phyloP scores from a whole-genome alignment of 2,797 vertebrate genomes.

The Lacerta bilineata region DNA sequence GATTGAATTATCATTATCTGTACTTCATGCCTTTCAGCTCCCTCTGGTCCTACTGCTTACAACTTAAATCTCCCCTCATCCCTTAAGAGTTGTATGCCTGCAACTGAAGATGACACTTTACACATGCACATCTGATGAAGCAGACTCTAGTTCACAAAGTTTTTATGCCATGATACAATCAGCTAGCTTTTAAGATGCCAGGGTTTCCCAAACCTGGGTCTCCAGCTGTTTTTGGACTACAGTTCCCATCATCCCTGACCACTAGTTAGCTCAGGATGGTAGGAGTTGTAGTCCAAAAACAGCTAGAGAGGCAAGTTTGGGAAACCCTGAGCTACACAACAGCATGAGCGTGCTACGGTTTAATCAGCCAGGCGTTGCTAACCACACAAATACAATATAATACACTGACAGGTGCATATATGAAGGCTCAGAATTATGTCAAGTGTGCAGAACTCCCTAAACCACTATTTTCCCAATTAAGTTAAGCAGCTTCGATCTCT shows the following conservation, averaged over 20 bases:
- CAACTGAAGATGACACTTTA: not conserved
- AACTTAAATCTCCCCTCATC: not conserved
- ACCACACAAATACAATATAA: not conserved
- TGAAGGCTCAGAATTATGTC: not conserved
- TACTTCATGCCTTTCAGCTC: not conserved
- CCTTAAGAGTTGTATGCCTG: not conserved
- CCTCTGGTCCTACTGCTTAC: not conserved
- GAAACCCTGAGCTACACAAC: not conserved
- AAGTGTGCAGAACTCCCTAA: not conserved
- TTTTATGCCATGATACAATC: not conserved
- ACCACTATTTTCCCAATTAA: conserved; percentile 6
- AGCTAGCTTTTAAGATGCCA: not conserved
- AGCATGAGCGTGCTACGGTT: not conserved
- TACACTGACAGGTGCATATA: not conserved
- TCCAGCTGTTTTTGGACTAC: too few species aligned
- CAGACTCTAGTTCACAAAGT: not conserved
- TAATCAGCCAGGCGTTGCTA: not conserved
- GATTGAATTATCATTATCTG: not conserved
- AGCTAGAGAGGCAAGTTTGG: too few species aligned
- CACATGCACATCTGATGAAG: not conserved
- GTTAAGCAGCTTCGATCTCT: not conserved
- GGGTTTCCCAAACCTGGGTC: too few species aligned
- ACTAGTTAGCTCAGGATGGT: too few species aligned
- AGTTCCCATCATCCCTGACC: too few species aligned
- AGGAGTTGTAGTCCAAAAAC: too few species aligned